Base-by-base conservation (phyloP, 2,797 vertebrate species). In the Chiroxiphia lanceolata region DNA sequence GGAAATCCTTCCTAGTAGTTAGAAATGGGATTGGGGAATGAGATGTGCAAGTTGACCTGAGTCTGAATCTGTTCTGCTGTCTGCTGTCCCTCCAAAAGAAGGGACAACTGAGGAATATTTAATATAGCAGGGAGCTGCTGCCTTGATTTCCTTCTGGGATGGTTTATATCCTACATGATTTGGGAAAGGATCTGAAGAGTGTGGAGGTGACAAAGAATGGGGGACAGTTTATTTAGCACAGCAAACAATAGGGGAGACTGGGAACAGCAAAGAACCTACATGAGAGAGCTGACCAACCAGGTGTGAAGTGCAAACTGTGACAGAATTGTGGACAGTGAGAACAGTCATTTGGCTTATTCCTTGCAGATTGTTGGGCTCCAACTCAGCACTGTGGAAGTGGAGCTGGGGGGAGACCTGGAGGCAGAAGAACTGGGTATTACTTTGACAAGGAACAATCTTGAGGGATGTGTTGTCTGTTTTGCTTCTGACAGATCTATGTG, bases 401-500 rank as follows among this genome's bases (percentile, higher is more conserved):
- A 18, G 11, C 1, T 7, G 13, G 22, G 18, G 20, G 21, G 8
- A 38, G 38, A 22, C 44, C 63, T 59, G 13, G 26, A 60, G 20
- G 10, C 1, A 0, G 10, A 51, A 76, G 54, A 75, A 40, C 29
- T 16, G 54, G 51, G 15, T 79, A 31, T 65, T 63, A 34, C 56
- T 87, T 54, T 63, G 27, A 26, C 12, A 69, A 61, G 40, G 47
- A 54, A 15, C 25, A 57, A 1, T 27, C 26, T 13, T 59, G 63
- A 91, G 54, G 22, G 33, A 15, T 48, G 12, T 56, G 34, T 60
- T 85, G 26, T 83, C 81, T 94, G 36, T 77, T 87, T 94, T 70
- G 76, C 4, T 94, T 89, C 95, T 97, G 84, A 36, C 97, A 98
- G 98, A 98, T 98, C 93, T 98, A 97, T n/a, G 98, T 98, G 57